Percentiles rank a stretch among this genome's conserved stretches.
Evolutionary conservation across 1,140 invertebrate species (phyloP).

Genomic region (Drosophila sp.): DNA sequence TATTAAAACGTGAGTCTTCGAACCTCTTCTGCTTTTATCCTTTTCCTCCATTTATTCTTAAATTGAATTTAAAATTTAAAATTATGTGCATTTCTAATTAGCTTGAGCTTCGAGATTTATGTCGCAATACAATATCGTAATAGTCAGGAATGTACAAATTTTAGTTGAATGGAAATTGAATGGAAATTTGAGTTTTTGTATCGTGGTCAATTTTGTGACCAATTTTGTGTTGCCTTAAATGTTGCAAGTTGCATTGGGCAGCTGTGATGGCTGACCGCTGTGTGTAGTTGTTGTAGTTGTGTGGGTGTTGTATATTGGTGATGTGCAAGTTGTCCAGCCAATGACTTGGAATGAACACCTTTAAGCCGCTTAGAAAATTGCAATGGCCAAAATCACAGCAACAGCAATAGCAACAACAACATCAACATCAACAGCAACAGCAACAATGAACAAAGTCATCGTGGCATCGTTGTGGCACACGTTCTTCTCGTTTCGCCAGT

Average conservation of each 20-base stretch:
- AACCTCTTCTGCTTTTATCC: too few relatives aligned
- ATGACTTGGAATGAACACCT: constrained; percentile 79
- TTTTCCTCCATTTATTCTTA: too few relatives aligned
- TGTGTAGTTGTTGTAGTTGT: not conserved
- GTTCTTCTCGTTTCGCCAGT: constrained; percentile 35
- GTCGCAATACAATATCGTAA: not conserved
- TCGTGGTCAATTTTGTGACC: constrained; percentile 25
- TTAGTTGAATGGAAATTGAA: constrained; percentile 17
- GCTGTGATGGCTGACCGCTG: not conserved
- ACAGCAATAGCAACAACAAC: constrained; percentile 56
- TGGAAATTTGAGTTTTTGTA: constrained; percentile 19
- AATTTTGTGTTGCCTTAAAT: constrained; percentile 36
- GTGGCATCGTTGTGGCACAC: constrained; percentile 32
- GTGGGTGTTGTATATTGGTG: not conserved
- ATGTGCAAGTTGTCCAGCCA: constrained; percentile 36
- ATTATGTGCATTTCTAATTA: not conserved
- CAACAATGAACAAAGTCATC: constrained; percentile 47
- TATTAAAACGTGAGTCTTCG: too few relatives aligned
- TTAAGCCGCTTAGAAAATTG: constrained; percentile 82
- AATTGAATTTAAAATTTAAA: not conserved
- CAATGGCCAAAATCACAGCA: constrained; percentile 70
- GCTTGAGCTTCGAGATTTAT: not conserved
- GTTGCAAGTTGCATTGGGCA: constrained; percentile 31
- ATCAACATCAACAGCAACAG: constrained; percentile 54
- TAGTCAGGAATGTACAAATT: not conserved